Base-by-base conservation (phyloP, 2,797 vertebrate species). In the Gila robusta region DNA sequence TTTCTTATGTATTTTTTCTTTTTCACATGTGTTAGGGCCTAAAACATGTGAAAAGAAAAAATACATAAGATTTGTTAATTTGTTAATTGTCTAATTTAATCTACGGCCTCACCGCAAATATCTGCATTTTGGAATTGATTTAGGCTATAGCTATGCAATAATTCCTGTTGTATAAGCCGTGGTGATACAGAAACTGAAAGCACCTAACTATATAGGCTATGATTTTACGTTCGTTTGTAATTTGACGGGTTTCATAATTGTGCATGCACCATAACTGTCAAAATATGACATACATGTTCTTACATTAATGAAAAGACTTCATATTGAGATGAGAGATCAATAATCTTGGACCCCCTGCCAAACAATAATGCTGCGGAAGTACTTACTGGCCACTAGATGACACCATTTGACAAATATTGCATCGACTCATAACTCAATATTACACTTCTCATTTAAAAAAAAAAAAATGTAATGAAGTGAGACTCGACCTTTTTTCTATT, bases 371-470 rank as follows among this genome's bases (percentile, higher is more conserved):
- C 16, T 37, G 49, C 8, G 4, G 4, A 56, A 21, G 17, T n/a
- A 3, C 21, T 84, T 37, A 35, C 4, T 73, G 28, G 47, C 69
- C 84, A 85, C 69, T 49, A 73, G 84, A 26, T 66, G 84, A 4
- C 84, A 28, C 54, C 39, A 80, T 66, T 80, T 4, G 26, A 80
- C 78, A 72, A 64, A 47, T 47, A 17, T 76, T 37, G 6, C 35
- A n/a, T 70, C 59, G 76, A n/a, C 41, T 49, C 6, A 26, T 5
- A 66, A 16, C 28, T 19, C 4, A 19, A 26, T 23, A 39, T 37
- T 67, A 2, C 6, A 0, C 16, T 14, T 47, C 47, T 47, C 41
- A 41, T 41, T 41, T 41, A 2, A 35, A 35, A 35, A 5, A 35
- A 35, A 5, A 35, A 35, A 5, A 35, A 35, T 35, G 35, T 35